Evolutionary conservation across 2,797 vertebrate species (phyloP).

Genomic region (Naso thynnoides): DNA sequence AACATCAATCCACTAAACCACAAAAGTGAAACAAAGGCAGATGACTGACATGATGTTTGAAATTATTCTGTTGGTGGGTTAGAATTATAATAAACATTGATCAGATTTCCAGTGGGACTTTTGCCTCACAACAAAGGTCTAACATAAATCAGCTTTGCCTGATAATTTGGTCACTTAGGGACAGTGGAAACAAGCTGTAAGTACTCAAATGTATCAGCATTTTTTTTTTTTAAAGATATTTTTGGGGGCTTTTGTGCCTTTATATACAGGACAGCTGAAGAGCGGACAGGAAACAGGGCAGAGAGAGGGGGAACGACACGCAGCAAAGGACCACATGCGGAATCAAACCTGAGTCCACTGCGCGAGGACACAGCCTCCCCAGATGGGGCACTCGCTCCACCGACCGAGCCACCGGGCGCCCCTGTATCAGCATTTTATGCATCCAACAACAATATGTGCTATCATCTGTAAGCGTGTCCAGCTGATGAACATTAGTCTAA

Average conservation of each 20-base stretch:
- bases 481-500: not conserved
- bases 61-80: not conserved
- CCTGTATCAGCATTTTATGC: not conserved
- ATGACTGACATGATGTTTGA: slow-evolving; percentile 20
- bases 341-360: too few species aligned
- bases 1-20: not conserved
- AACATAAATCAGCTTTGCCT: not conserved
- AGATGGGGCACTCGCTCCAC: too few species aligned
- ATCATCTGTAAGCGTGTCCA: not conserved
- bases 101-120: slow-evolving; percentile 8
- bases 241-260: too few species aligned
- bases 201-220: slow-evolving; percentile 1
- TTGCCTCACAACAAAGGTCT: not conserved
- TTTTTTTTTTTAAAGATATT: too few species aligned
- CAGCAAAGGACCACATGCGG: too few species aligned
- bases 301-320: too few species aligned
- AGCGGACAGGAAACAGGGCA: too few species aligned
- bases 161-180: not conserved
- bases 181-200: not conserved
- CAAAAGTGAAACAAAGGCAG: slow-evolving; percentile 8
- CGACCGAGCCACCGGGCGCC: too few species aligned
- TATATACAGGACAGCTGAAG: too few species aligned
- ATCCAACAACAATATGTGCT: not conserved
- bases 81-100: not conserved
- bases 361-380: too few species aligned